These are phyloP conservation scores for Channa argus DNA, from an alignment of 2,113 vertebrate genomes.

Conservation along the genomic window DNA sequence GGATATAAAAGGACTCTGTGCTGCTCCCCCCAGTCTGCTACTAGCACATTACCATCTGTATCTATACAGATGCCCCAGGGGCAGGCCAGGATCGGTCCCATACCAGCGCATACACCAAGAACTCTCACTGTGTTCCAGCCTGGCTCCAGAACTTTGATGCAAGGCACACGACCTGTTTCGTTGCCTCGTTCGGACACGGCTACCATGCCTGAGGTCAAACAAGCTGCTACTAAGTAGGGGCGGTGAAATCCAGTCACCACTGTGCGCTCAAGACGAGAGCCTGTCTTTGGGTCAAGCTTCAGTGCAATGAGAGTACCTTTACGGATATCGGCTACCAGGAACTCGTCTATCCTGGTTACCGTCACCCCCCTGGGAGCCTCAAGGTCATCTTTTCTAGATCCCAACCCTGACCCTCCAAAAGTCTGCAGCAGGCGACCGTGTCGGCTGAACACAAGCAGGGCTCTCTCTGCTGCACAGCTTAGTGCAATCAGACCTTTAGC, in stretches of 20 bases:
- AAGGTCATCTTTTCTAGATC: conserved; percentile 74
- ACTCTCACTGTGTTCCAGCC: conserved; percentile 82
- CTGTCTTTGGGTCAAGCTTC: conserved; percentile 78
- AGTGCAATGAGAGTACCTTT: conserved; percentile 81
- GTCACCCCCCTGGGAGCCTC: conserved; percentile 85
- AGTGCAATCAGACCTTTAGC: conserved; percentile 83
- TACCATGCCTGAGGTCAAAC: conserved; percentile 76
- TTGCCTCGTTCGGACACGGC: conserved; percentile 85
- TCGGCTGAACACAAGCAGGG: conserved; percentile 83
- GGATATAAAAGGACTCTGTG: conserved; percentile 83
- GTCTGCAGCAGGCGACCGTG: conserved; percentile 84
- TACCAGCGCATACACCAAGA: conserved; percentile 78
- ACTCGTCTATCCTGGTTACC: conserved; percentile 78
- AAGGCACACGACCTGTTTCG: conserved; percentile 77
- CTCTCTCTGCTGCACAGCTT: conserved; percentile 80
- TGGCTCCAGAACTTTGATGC: conserved; percentile 84
- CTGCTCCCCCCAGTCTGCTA: conserved; percentile 83
- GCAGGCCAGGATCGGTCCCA: conserved; percentile 80
- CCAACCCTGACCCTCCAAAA: conserved; percentile 75
- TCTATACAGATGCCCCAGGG: conserved; percentile 87
- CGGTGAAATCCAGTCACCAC: conserved; percentile 84
- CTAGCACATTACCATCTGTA: conserved; percentile 80
- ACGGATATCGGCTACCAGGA: conserved; percentile 84
- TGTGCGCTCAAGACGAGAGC: conserved; percentile 76
- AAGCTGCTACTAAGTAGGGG: conserved; percentile 83